A percentile compares a stretch with the other conserved stretches of the same genome.
Conservation (phyloP, 2,888 invertebrate genomes). For the Plebejus melissa region DNA sequence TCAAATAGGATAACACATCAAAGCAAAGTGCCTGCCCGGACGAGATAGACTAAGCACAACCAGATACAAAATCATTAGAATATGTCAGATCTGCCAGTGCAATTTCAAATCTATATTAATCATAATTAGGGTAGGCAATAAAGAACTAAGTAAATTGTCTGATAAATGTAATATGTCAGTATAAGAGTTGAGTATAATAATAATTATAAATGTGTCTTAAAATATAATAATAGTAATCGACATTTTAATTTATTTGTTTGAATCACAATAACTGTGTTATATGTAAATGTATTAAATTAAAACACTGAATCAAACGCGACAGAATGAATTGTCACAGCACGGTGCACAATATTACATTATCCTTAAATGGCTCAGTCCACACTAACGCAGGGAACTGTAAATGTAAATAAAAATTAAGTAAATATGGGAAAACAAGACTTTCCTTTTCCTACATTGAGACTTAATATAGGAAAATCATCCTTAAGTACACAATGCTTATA, state of each 20-base stretch:
- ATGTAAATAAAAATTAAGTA: not conserved
- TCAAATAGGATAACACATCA: not conserved
- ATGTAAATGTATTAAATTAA: slow-evolving; percentile 20
- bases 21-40: not conserved
- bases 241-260: slow-evolving; percentile 28
- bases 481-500: too few species aligned
- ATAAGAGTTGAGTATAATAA: not conserved
- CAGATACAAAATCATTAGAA: not conserved
- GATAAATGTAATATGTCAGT: not conserved
- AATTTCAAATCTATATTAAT: not conserved
- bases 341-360: slow-evolving; percentile 16
- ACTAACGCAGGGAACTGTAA: not conserved
- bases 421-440: too few species aligned
- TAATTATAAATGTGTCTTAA: not conserved
- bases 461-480: too few species aligned
- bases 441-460: too few species aligned
- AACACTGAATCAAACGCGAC: slow-evolving; percentile 24
- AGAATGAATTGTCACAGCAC: slow-evolving; percentile 26
- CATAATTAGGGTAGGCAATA: not conserved
- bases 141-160: not conserved
- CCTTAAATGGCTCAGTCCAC: not conserved
- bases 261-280: slow-evolving; percentile 15
- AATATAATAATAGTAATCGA: slow-evolving; percentile 22
- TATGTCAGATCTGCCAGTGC: not conserved
- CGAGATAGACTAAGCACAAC: not conserved